Evolutionary conservation across 2,888 invertebrate genomes (phyloP), one percentile per base, ranked within the genome.

Genomic region (Drosophila tripunctata): DNA sequence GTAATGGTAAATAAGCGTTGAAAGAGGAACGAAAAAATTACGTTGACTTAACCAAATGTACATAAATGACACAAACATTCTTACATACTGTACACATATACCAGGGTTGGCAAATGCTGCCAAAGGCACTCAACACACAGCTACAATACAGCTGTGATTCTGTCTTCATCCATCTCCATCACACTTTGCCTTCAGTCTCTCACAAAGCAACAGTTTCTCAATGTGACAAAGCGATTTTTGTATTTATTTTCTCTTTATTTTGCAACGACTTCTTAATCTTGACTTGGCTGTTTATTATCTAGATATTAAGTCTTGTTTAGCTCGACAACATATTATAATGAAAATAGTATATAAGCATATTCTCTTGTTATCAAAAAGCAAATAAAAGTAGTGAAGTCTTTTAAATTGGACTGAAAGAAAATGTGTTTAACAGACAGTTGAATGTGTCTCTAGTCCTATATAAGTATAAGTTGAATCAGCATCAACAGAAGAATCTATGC

Each of bases 1-100:
- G 75, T 80, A 82, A 82, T 83, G 84, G 78, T 75, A 82, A 82
- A 86, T 74, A 82, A 66, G 62, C 70, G 55, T 61, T 74, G 63
- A 38, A 66, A 50, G 62, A 66, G 67, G 78, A 66, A 70, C 76
- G 67, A 73, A 84, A 81, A 80, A 84, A 80, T 80, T 80, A 78
- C 76, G 85, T 80, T 80, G 84, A 80, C 85, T 81, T 67, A 76
- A 41, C 60, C 60, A 62, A 72, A 68, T 57, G 74, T 73, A 66
- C 69, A 63, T 64, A 57, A 67, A 63, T 58, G 65, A 56, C 54
- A 54, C 15, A 55, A 27, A 36, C 40, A 50, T 36, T 35, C 52
- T 36, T 17, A 58, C 36, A 27, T 3, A 27, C 10, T 27, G 31
- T 41, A 45, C n/a, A 52, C 6, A 19, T 21, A 65, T 62, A 40